These are phyloP conservation scores for Plumapathes pennacea DNA, from an alignment of 92 coral and sea anemone genomes.

Conservation along the genomic window DNA sequence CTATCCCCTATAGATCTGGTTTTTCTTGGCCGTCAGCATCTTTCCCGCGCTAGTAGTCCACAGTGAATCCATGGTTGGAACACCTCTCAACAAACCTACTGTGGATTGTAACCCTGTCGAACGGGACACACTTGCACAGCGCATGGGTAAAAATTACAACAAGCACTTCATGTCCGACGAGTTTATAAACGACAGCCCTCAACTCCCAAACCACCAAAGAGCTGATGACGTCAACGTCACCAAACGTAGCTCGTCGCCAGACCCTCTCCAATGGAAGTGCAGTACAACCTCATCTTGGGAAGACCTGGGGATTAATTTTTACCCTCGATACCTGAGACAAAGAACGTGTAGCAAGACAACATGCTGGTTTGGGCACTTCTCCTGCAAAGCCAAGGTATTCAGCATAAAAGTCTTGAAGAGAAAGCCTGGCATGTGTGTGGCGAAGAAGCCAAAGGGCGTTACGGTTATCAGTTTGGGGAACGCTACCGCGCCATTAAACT, in stretches of 20 bases:
- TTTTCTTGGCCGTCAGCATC: slow-evolving; percentile 6
- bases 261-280: slow-evolving; percentile 70
- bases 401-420: slow-evolving; percentile 52
- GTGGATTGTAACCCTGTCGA: slow-evolving; percentile 61
- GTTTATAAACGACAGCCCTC: slow-evolving; percentile 2
- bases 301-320: slow-evolving; percentile 48
- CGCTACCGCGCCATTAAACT: slow-evolving; percentile 41
- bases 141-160: slow-evolving; percentile 59
- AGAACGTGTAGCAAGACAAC: slow-evolving; percentile 44
- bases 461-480: no score
- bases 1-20: slow-evolving; percentile 12
- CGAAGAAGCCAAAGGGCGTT: slow-evolving; percentile 34
- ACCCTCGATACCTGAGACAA: slow-evolving; percentile 59
- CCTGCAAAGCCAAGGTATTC: slow-evolving; percentile 52
- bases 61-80: slow-evolving; percentile 13
- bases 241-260: slow-evolving; percentile 6
- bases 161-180: slow-evolving; percentile 72
- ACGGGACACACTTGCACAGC: slow-evolving; percentile 52
- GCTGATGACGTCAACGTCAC: slow-evolving; percentile 11
- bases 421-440: slow-evolving; percentile 50
- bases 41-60: slow-evolving; percentile 8
- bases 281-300: slow-evolving; percentile 47
- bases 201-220: background rate
- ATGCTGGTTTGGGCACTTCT: slow-evolving; percentile 68
- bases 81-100: slow-evolving; percentile 12